These are phyloP conservation scores for Galbula dea DNA, from an alignment of 2,113 vertebrate species.

Conservation along the genomic window DNA sequence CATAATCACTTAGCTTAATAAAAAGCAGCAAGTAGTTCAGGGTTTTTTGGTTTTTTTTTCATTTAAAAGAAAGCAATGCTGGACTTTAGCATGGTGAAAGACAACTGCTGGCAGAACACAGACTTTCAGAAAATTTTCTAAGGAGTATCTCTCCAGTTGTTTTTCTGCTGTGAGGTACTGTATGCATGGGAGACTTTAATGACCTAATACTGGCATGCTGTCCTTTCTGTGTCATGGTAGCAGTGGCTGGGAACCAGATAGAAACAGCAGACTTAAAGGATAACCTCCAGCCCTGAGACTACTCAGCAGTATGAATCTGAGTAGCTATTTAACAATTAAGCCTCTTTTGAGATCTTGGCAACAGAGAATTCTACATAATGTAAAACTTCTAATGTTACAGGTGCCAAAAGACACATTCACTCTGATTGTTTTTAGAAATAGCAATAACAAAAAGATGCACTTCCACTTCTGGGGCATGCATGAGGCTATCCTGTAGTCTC, in stretches of 20 bases:
- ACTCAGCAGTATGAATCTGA: not conserved
- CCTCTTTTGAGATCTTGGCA: not conserved
- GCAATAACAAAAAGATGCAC: not conserved
- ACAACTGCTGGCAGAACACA: not conserved
- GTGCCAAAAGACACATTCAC: not conserved
- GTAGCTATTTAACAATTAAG: not conserved
- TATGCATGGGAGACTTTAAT: not conserved
- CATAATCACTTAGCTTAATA: not conserved
- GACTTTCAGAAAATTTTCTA: not conserved
- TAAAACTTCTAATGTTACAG: not conserved
- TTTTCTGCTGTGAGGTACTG: not conserved
- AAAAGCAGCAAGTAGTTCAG: not conserved
- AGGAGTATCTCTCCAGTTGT: not conserved
- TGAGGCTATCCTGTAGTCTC: not conserved
- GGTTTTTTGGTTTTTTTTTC: no score
- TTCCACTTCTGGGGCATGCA: not conserved
- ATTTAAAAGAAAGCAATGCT: not conserved
- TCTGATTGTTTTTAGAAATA: not conserved
- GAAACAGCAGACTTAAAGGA: not conserved
- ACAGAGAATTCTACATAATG: not conserved
- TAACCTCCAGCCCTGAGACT: not conserved
- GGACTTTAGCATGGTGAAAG: not conserved
- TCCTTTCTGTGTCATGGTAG: not conserved
- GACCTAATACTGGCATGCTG: not conserved
- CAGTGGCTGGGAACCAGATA: not conserved